These are phyloP conservation scores for Microplitis deprimator DNA, from an alignment of 2,888 invertebrate species.

Conservation along the genomic window DNA sequence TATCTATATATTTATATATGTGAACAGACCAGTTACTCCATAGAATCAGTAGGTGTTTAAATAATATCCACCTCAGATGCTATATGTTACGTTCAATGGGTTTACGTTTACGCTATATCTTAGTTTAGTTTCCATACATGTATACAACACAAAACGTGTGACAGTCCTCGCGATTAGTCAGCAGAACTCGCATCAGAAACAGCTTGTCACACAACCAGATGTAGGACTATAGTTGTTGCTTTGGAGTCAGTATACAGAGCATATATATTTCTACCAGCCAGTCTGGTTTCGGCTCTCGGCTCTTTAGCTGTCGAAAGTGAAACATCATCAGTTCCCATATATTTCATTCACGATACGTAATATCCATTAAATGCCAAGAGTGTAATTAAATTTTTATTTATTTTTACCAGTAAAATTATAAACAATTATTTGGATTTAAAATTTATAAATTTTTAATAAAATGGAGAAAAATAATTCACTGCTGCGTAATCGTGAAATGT, in stretches of 20 bases:
- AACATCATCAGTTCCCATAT: conserved; percentile 18
- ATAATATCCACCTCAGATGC: conserved; percentile 12
- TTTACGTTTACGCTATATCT: too few species aligned
- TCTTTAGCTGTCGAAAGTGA: conserved; percentile 37
- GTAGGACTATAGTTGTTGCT: not conserved
- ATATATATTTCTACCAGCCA: conserved; percentile 37
- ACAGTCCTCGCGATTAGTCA: conserved; percentile 47
- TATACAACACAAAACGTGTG: conserved; percentile 30
- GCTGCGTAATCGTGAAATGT: conserved; percentile 36
- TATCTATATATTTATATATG: not conserved
- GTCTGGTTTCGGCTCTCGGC: conserved; percentile 39
- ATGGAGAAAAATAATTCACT: conserved; percentile 33
- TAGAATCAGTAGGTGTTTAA: conserved; percentile 22
- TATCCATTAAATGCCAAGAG: too few species aligned
- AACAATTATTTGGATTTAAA: not conserved
- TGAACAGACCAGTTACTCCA: not conserved
- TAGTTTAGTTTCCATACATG: conserved; percentile 33
- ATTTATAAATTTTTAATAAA: not conserved
- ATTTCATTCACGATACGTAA: not conserved
- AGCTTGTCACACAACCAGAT: conserved; percentile 29
- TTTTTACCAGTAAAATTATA: not conserved
- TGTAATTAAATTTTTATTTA: not conserved
- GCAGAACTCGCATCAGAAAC: conserved; percentile 35
- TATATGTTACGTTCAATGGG: conserved; percentile 37
- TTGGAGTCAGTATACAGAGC: conserved; percentile 3